These are phyloP conservation scores for Danaus melanippus DNA, from an alignment of 1,140 invertebrate genomes.

Conservation along the genomic window DNA sequence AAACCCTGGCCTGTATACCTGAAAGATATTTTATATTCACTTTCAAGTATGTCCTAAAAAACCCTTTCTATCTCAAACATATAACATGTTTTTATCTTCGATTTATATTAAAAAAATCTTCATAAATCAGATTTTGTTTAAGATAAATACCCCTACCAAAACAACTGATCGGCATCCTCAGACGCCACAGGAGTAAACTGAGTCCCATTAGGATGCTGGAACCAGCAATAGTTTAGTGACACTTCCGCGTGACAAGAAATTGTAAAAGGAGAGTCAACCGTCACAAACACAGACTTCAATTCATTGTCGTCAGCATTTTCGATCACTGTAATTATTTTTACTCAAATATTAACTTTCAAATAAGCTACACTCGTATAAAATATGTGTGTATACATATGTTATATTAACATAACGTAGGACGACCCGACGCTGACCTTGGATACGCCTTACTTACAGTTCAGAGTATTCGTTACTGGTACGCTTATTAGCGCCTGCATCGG, in stretches of 20 bases:
- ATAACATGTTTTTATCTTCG: too few relatives aligned
- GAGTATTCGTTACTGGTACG: constrained; percentile 19
- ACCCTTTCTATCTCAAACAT: too few relatives aligned
- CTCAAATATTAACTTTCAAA: too few relatives aligned
- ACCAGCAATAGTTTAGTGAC: constrained; percentile 60
- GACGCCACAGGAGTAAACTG: constrained; percentile 47
- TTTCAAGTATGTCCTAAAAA: too few relatives aligned
- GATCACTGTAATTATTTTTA: too few relatives aligned
- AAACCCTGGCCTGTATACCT: constrained; percentile 55
- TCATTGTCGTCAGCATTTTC: too few relatives aligned
- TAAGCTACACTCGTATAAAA: too few relatives aligned
- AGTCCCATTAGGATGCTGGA: constrained; percentile 60
- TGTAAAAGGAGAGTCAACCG: constrained; percentile 35
- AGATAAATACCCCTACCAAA: constrained; percentile 35
- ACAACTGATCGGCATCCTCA: constrained; percentile 25
- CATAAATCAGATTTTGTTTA: too few relatives aligned
- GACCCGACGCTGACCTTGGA: too few relatives aligned
- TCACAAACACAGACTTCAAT: constrained; percentile 32
- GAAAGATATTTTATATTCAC: not conserved
- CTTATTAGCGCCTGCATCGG: constrained; percentile 58
- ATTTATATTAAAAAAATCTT: too few relatives aligned
- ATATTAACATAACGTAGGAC: too few relatives aligned
- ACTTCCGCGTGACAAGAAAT: constrained; percentile 42
- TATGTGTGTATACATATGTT: too few relatives aligned
- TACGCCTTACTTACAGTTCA: constrained; percentile 12